Conservation (phyloP, 2,888 invertebrate genomes). For the Thera obeliscata region DNA sequence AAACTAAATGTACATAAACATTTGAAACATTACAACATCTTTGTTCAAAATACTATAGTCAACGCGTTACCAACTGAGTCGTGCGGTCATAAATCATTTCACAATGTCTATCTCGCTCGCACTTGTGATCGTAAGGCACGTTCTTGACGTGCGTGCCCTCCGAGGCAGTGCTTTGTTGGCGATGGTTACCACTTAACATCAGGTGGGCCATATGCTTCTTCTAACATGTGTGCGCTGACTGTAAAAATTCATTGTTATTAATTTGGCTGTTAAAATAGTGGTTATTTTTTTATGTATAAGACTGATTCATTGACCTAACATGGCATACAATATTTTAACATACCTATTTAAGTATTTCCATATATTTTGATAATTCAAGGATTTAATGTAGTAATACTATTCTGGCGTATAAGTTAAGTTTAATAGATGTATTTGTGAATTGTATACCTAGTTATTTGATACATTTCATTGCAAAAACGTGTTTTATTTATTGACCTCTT, state of each 20-base stretch:
- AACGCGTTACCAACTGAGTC: no score
- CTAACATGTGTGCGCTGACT: neutral
- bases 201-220: no score
- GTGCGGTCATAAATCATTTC: no score
- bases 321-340: neutral
- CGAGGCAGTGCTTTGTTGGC: no score
- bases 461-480: neutral
- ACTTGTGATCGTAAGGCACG: no score
- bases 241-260: neutral
- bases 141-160: no score
- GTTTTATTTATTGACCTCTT: neutral
- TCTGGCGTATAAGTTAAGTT: constrained; percentile 3
- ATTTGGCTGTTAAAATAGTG: neutral
- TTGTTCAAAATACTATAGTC: no score
- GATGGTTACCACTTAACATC: no score
- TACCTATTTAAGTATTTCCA: neutral
- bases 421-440: constrained; percentile 6
- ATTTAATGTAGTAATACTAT: neutral
- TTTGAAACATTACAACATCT: no score
- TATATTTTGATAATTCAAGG: neutral
- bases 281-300: neutral
- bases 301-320: neutral
- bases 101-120: no score
- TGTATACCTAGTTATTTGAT: neutral
- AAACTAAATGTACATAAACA: neutral